Percentiles rank a stretch among this genome's conserved stretches.
Evolutionary conservation across 2,888 invertebrate genomes (phyloP).

Genomic region (Pyrgus malvae): DNA sequence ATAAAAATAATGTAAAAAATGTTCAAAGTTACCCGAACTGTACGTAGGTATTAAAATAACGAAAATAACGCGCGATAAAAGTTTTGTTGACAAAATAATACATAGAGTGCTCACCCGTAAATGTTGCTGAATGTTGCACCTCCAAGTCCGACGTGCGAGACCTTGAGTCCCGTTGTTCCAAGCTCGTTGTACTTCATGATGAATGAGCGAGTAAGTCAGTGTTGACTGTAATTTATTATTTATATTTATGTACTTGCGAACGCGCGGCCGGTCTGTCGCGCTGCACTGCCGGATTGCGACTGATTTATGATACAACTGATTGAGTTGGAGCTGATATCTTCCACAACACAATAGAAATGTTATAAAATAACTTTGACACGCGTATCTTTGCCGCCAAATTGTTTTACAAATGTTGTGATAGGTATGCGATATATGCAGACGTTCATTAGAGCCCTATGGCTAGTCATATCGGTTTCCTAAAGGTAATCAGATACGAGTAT

Average conservation of each 20-base stretch:
- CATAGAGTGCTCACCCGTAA: conserved; percentile 84
- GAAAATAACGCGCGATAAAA: neutral
- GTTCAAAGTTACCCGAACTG: too few species aligned
- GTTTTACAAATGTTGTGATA: neutral
- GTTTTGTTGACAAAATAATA: conserved; percentile 4
- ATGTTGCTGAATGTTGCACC: conserved; percentile 87
- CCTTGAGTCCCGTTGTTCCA: conserved; percentile 86
- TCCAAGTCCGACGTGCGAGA: conserved; percentile 89
- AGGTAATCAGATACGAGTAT: neutral
- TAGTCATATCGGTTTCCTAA: too few species aligned
- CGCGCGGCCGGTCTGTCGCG: conserved; percentile 8
- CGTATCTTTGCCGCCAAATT: conserved; percentile 1
- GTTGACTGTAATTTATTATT: neutral
- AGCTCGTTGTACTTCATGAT: conserved; percentile 87
- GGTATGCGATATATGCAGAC: too few species aligned
- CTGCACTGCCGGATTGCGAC: conserved; percentile 17
- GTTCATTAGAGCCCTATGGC: too few species aligned
- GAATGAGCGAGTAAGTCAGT: neutral
- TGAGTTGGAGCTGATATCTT: conserved; percentile 11
- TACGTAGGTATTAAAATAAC: neutral
- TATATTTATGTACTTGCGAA: neutral
- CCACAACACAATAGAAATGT: neutral
- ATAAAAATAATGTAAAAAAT: too few species aligned
- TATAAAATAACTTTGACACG: too few species aligned
- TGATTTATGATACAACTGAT: neutral